Conservation (phyloP, 2,888 invertebrate species). For the Omphaloscelis lunosa region DNA sequence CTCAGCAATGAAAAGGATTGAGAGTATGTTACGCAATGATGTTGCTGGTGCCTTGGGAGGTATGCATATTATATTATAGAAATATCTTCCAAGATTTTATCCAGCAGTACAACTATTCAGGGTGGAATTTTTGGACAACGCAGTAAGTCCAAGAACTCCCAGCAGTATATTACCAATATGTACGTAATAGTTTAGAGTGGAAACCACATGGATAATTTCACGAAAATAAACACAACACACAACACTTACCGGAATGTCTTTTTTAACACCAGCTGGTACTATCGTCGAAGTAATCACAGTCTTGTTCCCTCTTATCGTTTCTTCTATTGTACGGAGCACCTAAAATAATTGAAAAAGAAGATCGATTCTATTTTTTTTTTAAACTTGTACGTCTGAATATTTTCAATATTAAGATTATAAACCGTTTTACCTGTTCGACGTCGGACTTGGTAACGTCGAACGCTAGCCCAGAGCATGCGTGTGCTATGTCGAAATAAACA, state of each 20-base stretch:
- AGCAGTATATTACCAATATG: neutral
- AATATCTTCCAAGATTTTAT: neutral
- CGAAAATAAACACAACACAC: too few species aligned
- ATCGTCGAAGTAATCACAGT: constrained; percentile 22
- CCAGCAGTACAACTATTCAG: neutral
- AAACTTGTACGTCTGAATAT: neutral
- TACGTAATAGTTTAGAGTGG: neutral
- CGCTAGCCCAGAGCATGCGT: constrained; percentile 55
- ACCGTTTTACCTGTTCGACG: constrained; percentile 41
- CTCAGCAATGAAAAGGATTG: neutral
- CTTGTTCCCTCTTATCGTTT: constrained; percentile 54
- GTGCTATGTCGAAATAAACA: constrained; percentile 61
- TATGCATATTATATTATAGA: neutral
- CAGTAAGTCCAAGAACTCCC: neutral
- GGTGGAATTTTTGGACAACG: neutral
- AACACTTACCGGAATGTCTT: constrained; percentile 55
- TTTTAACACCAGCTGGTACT: constrained; percentile 18
- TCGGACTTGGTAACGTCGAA: constrained; percentile 30
- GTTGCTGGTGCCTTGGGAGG: neutral
- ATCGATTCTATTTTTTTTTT: neutral
- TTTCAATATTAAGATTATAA: neutral
- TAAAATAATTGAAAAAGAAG: constrained; percentile 32
- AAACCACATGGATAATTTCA: neutral
- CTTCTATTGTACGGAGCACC: constrained; percentile 52
- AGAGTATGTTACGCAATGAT: neutral